Percentiles rank a stretch among this genome's conserved stretches.
phyloP scores from a whole-genome alignment of 2,113 vertebrate genomes.

The Dicerorhinus sumatrensis region DNA sequence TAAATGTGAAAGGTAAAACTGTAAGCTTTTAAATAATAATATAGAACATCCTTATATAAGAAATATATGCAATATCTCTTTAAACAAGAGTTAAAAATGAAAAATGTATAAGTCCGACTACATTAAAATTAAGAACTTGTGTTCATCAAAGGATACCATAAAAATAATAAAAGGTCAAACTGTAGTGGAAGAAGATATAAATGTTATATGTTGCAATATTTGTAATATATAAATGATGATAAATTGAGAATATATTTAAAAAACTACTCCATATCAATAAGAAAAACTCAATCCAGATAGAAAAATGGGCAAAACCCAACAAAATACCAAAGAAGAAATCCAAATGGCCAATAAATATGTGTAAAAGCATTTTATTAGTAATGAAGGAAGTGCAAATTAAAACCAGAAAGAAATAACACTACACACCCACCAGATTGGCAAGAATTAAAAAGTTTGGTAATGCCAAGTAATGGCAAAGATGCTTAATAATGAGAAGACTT shows the following conservation, averaged over 20 bases:
- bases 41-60: not conserved
- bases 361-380: constrained; percentile 20
- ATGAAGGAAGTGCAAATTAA: constrained; percentile 49
- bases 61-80: not conserved
- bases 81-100: not conserved
- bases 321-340: not conserved
- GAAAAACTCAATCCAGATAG: not conserved
- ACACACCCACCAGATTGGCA: not conserved
- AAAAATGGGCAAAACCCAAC: not conserved
- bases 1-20: not conserved
- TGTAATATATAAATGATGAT: not conserved
- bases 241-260: not conserved
- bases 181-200: not conserved
- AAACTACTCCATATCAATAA: not conserved
- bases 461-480: not conserved
- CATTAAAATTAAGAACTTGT: constrained; percentile 18
- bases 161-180: not conserved
- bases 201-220: not conserved
- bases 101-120: not conserved
- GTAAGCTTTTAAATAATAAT: not conserved
- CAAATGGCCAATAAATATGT: not conserved
- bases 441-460: constrained; percentile 17
- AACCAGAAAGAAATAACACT: not conserved
- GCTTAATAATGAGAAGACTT: not conserved
- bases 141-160: not conserved